Evolutionary conservation across 2,888 invertebrate genomes (phyloP).

Genomic region (Salpingus planirostris): DNA sequence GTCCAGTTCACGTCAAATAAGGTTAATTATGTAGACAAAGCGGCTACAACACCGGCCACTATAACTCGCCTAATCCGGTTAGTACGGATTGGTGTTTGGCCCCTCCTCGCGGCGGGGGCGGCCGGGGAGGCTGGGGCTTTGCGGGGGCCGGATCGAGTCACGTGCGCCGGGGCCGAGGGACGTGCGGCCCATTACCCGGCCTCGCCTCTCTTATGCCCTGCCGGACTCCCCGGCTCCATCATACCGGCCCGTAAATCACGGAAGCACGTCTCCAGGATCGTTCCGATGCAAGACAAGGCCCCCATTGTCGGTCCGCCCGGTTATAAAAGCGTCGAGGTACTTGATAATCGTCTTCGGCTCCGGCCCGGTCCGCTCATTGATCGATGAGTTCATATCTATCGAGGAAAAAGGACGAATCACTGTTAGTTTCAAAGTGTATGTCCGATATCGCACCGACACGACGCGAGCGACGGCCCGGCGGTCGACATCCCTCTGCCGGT

Average conservation of each 20-base stretch:
- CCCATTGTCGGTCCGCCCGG: conserved; percentile 12
- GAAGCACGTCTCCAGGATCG: conserved; percentile 16
- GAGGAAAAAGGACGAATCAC: no score
- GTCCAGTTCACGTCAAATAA: conserved; percentile 11
- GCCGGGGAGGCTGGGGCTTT: conserved; percentile 1
- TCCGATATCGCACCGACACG: no score
- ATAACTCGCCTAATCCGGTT: conserved; percentile 13
- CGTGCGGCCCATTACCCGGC: conserved; percentile 15
- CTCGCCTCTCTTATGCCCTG: conserved; percentile 8
- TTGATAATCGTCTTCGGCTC: conserved; percentile 13
- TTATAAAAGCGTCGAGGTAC: conserved; percentile 9
- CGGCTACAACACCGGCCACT: conserved; percentile 11
- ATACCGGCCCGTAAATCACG: conserved; percentile 15
- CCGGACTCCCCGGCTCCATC: conserved; percentile 14
- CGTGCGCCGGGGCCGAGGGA: conserved; percentile 12
- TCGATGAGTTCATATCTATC: no score
- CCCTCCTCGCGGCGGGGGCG: conserved; percentile 4
- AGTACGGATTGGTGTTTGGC: conserved; percentile 15
- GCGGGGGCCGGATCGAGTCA: conserved; percentile 14
- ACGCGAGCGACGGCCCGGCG: no score
- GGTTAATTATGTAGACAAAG: conserved; percentile 15
- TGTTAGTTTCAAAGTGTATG: no score
- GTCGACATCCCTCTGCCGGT: no score
- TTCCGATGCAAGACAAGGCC: conserved; percentile 13
- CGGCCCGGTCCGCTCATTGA: no score